Conservation (phyloP, 1,140 invertebrate genomes). For the Zaprionus gabonicus region DNA sequence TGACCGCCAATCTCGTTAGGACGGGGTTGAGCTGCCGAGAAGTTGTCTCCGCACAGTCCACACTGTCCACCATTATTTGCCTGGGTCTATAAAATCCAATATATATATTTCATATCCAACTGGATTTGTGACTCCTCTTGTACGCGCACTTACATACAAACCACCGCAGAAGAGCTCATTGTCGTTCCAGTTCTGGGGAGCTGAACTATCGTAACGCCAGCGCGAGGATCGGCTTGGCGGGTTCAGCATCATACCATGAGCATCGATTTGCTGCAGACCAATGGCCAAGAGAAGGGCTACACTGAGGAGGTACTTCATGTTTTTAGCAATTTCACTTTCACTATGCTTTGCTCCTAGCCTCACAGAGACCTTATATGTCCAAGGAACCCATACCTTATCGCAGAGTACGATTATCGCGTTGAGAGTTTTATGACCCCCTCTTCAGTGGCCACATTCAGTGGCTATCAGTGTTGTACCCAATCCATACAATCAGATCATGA, state of each 20-base stretch:
- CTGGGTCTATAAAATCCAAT: slow-evolving; percentile 42
- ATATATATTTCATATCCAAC: background rate
- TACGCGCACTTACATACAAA: slow-evolving; percentile 84
- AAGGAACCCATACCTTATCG: slow-evolving; percentile 31
- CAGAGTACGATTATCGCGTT: slow-evolving; percentile 44
- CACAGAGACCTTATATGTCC: slow-evolving; percentile 47
- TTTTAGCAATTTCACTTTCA: slow-evolving; percentile 67
- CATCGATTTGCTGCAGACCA: slow-evolving; percentile 66
- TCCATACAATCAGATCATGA: slow-evolving; percentile 3
- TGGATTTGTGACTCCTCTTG: background rate
- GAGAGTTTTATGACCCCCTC: slow-evolving; percentile 73
- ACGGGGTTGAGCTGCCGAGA: slow-evolving; percentile 85
- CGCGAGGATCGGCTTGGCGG: slow-evolving; percentile 88
- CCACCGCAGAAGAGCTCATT: slow-evolving; percentile 90
- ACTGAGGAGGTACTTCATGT: slow-evolving; percentile 66
- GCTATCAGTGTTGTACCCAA: slow-evolving; percentile 37
- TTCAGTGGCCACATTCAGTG: slow-evolving; percentile 39
- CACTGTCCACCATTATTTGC: slow-evolving; percentile 85
- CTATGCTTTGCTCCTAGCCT: slow-evolving; percentile 32
- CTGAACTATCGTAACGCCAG: slow-evolving; percentile 87
- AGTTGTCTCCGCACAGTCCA: slow-evolving; percentile 87
- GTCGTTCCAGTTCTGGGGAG: slow-evolving; percentile 87
- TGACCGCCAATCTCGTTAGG: slow-evolving; percentile 87
- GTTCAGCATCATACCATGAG: slow-evolving; percentile 89
- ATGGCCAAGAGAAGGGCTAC: slow-evolving; percentile 65